Evolutionary conservation across 2,797 vertebrate genomes (phyloP).

Genomic region (Gallinago nigripennis): DNA sequence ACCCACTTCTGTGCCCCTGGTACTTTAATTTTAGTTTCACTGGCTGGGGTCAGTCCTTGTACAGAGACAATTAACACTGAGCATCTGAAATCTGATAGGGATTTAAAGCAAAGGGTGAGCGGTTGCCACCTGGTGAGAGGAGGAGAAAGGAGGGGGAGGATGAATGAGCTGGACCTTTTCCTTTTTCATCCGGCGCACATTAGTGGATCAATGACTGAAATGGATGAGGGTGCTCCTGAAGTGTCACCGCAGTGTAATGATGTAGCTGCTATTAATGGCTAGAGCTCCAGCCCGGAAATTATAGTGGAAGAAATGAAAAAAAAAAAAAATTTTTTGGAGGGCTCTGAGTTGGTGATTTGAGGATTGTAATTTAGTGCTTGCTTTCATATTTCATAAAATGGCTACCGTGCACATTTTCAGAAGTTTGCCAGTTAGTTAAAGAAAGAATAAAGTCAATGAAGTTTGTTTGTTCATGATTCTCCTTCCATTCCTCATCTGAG

Average conservation of each 20-base stretch:
- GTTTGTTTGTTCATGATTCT: neutral
- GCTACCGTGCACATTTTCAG: conserved; percentile 10
- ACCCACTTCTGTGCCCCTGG: neutral
- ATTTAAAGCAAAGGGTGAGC: conserved; percentile 45
- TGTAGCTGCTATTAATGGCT: conserved; percentile 64
- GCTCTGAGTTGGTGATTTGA: conserved; percentile 30
- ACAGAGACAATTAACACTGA: conserved; percentile 38
- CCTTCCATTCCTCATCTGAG: neutral
- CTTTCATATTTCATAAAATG: conserved; percentile 20
- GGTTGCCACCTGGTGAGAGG: conserved; percentile 44
- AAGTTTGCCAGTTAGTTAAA: neutral
- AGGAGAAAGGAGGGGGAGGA: conserved; percentile 51
- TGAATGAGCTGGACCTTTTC: conserved; percentile 51
- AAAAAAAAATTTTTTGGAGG: neutral
- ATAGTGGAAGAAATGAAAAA: conserved; percentile 18
- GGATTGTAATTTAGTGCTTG: conserved; percentile 12
- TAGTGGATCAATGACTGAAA: conserved; percentile 70
- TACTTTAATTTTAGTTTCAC: neutral
- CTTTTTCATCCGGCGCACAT: conserved; percentile 29
- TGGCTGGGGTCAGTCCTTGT: conserved; percentile 17
- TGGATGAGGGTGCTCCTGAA: conserved; percentile 61
- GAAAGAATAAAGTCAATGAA: conserved; percentile 27
- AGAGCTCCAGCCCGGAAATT: conserved; percentile 57
- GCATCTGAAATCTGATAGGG: conserved; percentile 46
- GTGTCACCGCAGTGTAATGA: conserved; percentile 41